Base-by-base conservation (phyloP, 1,140 invertebrate genomes). In the Brachionus calyciflorus region DNA sequence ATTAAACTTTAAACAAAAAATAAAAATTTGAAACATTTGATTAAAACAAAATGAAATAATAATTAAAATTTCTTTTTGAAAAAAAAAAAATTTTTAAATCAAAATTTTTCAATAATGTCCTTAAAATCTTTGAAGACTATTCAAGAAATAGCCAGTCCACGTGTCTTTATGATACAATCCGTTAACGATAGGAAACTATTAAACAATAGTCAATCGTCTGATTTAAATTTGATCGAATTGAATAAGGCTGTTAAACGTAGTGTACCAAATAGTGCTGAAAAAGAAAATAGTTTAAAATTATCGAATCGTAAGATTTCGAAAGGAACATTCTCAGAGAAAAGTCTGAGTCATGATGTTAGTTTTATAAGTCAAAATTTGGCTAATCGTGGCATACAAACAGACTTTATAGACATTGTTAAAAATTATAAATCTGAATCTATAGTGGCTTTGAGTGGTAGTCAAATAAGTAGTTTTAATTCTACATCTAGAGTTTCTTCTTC, bases 401-500 rank as follows among this genome's bases (percentile, higher is more conserved):
- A 73, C 24, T 55, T 19, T 37, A 40, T 55, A n/a, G 69, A 49
- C 5, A 73, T 51, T 26, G 30, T 63, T n/a, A 63, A 63, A 17
- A 63, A n/a, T 21, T 21, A 21, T 14, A 65, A 65, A 65, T 65
- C 60, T 44, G 60, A 65, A 21, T 65, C 60, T 37, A 73, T 55
- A 41, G 46, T 55, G 26, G 46, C 69, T 30, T 46, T 65, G 1
- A 73, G 69, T 73, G 46, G 69, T 28, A 55, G 46, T 53, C 69
- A 73, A 73, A 37, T 73, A 33, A 73, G 69, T 41, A 73, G 69
- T 51, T 51, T 73, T 10, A 49, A 48, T 55, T 73, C 69, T 3
- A 60, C 55, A 17, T 73, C 69, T 30, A 9, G 69, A n/a, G 69
- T 51, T 9, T 41, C 60, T 26, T 65, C 60, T 44, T 65, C 60